Conservation (phyloP, 2,797 vertebrate species). For the Myripristis jacobus region DNA sequence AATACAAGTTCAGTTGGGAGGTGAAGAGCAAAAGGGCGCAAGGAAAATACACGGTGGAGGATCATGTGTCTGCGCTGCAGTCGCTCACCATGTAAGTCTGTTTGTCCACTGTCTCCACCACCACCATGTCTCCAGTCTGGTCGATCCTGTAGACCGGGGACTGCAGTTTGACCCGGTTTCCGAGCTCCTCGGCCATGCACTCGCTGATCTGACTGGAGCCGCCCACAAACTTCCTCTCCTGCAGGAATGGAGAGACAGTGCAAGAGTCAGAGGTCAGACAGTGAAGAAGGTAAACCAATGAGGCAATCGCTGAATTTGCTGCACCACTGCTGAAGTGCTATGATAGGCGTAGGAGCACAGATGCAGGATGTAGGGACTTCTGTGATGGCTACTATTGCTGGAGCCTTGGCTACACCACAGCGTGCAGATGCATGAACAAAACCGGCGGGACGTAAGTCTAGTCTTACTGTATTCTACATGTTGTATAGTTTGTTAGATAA, state of each 20-base stretch:
- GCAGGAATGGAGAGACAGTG: conserved; percentile 22
- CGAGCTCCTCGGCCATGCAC: conserved; percentile 88
- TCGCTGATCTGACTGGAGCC: conserved; percentile 94
- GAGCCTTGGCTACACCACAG: neutral
- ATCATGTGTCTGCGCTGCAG: too few species aligned
- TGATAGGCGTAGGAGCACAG: too few species aligned
- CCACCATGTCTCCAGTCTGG: conserved; percentile 86
- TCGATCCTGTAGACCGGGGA: conserved; percentile 90
- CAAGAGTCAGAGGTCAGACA: neutral
- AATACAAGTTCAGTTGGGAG: too few species aligned
- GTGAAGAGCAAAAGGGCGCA: too few species aligned
- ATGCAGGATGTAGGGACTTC: too few species aligned
- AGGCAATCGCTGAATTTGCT: neutral
- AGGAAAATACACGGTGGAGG: too few species aligned
- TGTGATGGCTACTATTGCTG: neutral
- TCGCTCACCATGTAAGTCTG: conserved; percentile 86
- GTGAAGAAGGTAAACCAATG: neutral
- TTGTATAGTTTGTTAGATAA: neutral
- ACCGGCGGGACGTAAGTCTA: neutral
- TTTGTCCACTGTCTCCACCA: conserved; percentile 90
- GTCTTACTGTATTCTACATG: neutral
- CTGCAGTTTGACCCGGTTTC: conserved; percentile 88
- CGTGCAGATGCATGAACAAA: neutral
- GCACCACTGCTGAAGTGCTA: too few species aligned
- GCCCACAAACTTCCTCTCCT: conserved; percentile 96